phyloP scores from a whole-genome alignment of 2,113 vertebrate genomes.

The Mesocricetus auratus region DNA sequence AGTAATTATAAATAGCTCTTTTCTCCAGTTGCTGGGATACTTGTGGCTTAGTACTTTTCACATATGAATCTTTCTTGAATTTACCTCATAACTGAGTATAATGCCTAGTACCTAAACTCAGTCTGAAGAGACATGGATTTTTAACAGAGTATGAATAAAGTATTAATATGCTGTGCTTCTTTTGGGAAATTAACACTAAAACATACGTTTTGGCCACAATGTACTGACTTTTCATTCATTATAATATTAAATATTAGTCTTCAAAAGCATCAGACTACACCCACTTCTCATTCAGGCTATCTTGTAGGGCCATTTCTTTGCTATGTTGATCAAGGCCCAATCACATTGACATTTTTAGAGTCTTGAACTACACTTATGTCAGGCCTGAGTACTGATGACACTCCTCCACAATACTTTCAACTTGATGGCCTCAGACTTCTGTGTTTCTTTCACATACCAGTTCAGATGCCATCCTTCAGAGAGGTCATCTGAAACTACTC shows the following conservation, averaged over 20 bases:
- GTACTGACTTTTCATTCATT: not conserved
- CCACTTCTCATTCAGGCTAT: not conserved
- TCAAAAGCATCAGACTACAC: not conserved
- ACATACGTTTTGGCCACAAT: not conserved
- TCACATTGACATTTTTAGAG: not conserved
- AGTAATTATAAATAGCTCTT: constrained; percentile 60
- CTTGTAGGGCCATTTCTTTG: not conserved
- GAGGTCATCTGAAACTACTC: not conserved
- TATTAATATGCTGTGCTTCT: not conserved
- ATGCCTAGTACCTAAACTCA: not conserved
- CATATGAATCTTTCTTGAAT: constrained; percentile 28
- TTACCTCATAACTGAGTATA: not conserved
- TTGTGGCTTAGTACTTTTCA: not conserved
- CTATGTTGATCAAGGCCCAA: not conserved
- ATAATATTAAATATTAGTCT: not conserved
- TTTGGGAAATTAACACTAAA: constrained; percentile 3
- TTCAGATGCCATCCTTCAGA: not conserved
- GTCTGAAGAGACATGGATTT: not conserved
- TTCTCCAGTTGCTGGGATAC: not conserved
- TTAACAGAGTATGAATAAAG: not conserved
- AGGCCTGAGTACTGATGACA: fast-evolving
- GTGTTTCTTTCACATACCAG: not conserved
- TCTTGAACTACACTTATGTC: not conserved
- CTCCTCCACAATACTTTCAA: not conserved
- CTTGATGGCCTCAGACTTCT: not conserved